These are phyloP conservation scores for Calyptommatus sinebrachiatus DNA, from an alignment of 2,113 vertebrate genomes.

Conservation along the genomic window DNA sequence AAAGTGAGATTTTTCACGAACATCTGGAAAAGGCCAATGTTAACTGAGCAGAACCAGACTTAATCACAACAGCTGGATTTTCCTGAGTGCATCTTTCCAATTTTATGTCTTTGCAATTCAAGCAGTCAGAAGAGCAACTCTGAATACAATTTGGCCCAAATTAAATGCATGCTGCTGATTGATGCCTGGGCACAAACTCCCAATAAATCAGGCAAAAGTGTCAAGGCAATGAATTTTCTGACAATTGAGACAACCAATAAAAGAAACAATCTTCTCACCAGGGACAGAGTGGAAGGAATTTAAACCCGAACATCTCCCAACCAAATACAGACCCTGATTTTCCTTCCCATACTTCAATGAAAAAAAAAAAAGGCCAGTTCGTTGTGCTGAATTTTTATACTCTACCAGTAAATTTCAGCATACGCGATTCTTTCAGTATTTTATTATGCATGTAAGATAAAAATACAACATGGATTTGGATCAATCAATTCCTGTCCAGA, in stretches of 20 bases:
- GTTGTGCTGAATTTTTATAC: neutral
- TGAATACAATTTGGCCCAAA: neutral
- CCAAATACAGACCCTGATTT: neutral
- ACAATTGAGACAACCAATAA: neutral
- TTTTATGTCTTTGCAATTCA: neutral
- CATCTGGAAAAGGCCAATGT: too few species aligned
- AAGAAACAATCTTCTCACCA: neutral
- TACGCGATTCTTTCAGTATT: neutral
- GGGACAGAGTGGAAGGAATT: neutral
- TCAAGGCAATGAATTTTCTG: neutral
- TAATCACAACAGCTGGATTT: fast-evolving
- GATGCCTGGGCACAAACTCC: fast-evolving
- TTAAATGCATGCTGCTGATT: neutral
- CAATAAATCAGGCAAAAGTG: neutral
- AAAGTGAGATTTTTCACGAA: too few species aligned
- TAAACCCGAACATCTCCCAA: neutral
- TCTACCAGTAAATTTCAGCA: neutral
- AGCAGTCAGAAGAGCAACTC: neutral
- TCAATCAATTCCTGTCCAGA: neutral
- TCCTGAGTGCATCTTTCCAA: fast-evolving
- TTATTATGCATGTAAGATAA: neutral
- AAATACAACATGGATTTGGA: neutral
- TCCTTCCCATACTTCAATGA: neutral
- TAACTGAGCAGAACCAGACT: too few species aligned
- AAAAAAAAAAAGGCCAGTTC: neutral